These are phyloP conservation scores for Nomada hirtipes DNA, from an alignment of 2,888 invertebrate genomes.

Conservation along the genomic window DNA sequence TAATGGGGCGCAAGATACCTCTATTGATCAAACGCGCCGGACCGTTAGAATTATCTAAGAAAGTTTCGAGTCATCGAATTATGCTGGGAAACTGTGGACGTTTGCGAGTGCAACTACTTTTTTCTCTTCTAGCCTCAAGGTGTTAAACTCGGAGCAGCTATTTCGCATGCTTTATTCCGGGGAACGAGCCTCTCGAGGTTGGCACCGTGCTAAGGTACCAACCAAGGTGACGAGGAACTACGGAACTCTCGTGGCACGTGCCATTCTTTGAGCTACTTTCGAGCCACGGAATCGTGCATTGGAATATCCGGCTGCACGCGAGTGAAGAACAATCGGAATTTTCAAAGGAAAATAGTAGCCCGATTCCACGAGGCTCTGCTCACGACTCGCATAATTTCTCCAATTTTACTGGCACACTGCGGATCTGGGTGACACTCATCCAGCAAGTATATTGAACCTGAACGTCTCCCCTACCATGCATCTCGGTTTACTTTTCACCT, in stretches of 20 bases:
- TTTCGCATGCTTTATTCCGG: neutral
- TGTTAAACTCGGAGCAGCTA: neutral
- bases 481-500: slow-evolving; percentile 62
- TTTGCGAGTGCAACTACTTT: neutral
- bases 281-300: neutral
- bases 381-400: slow-evolving; percentile 6
- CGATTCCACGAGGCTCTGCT: neutral
- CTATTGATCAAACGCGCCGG: slow-evolving; percentile 15
- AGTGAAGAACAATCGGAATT: neutral
- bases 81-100: neutral
- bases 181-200: neutral
- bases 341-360: neutral
- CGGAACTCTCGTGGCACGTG: slow-evolving; percentile 8
- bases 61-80: neutral
- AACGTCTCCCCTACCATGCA: slow-evolving; percentile 44
- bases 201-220: neutral
- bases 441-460: slow-evolving; percentile 53
- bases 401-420: slow-evolving; percentile 13
- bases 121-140: neutral
- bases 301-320: neutral
- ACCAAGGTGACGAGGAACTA: slow-evolving; percentile 1
- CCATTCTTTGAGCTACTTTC: slow-evolving; percentile 14
- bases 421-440: slow-evolving; percentile 56
- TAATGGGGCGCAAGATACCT: too few species aligned
- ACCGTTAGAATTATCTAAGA: neutral